Conservation (phyloP, 2,888 invertebrate genomes). For the Creontiades dilutus region DNA sequence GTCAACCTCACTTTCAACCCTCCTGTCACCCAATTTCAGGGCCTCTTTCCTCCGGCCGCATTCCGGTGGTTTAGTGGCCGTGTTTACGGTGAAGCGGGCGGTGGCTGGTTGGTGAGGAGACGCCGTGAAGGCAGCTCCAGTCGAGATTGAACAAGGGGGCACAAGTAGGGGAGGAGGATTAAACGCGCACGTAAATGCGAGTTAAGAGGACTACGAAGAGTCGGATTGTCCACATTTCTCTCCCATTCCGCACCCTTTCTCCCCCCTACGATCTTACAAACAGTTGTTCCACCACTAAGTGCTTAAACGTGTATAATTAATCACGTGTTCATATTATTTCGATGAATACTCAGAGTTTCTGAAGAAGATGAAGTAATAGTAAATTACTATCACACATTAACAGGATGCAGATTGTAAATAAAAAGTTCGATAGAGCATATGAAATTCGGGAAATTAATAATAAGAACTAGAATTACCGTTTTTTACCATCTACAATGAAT, state of each 20-base stretch:
- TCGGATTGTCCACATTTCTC: conserved; percentile 18
- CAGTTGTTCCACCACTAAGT: background rate
- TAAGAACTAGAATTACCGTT: too few species aligned
- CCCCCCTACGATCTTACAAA: background rate
- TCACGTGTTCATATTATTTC: background rate
- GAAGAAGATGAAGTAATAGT: too few species aligned
- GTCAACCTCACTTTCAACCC: background rate
- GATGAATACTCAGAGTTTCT: background rate
- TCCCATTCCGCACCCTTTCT: background rate
- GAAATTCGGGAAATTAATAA: too few species aligned
- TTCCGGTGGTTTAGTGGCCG: conserved; percentile 31
- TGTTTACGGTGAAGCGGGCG: background rate
- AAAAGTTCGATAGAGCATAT: too few species aligned
- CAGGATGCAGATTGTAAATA: too few species aligned
- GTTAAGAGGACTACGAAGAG: background rate
- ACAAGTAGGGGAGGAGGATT: background rate
- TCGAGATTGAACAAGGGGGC: background rate
- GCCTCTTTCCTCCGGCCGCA: conserved; percentile 27
- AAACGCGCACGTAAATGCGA: background rate
- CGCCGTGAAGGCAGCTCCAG: background rate
- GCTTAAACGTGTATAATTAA: conserved; percentile 3
- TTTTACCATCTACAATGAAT: too few species aligned
- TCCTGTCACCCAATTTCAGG: conserved; percentile 21
- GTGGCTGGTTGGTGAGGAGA: background rate
- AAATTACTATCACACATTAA: too few species aligned